phyloP scores from a whole-genome alignment of 2,113 vertebrate genomes.

The Eurypyga helias region DNA sequence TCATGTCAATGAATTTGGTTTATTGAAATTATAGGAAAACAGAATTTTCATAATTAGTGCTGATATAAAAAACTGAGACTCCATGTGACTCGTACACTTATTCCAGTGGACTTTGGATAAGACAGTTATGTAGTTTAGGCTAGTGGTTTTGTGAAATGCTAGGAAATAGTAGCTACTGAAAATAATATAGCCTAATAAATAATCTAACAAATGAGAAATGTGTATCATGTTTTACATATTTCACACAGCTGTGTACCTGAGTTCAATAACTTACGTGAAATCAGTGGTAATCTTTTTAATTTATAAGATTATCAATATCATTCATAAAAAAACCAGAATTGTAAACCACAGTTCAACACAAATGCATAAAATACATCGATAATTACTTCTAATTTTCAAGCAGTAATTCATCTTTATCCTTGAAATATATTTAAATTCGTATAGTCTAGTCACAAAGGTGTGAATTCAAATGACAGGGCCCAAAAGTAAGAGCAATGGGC shows the following conservation, averaged over 20 bases:
- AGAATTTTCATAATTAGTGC: neutral
- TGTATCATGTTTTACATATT: neutral
- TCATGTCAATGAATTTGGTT: neutral
- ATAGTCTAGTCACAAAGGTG: neutral
- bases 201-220: neutral
- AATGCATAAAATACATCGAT: neutral
- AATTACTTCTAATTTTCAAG: neutral
- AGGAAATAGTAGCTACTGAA: neutral
- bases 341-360: neutral
- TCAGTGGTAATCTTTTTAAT: neutral
- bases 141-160: neutral
- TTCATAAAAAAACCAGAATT: neutral
- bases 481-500: neutral
- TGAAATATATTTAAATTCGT: neutral
- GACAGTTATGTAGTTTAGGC: neutral
- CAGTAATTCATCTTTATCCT: neutral
- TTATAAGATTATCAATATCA: neutral
- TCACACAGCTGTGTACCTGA: neutral
- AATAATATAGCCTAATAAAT: neutral
- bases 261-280: neutral
- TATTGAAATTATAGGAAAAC: neutral
- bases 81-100: neutral
- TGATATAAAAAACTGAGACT: neutral
- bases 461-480: neutral
- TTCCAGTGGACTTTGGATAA: neutral